phyloP scores from a whole-genome alignment of 2,797 vertebrate species.

The Anisognathus igniventris region DNA sequence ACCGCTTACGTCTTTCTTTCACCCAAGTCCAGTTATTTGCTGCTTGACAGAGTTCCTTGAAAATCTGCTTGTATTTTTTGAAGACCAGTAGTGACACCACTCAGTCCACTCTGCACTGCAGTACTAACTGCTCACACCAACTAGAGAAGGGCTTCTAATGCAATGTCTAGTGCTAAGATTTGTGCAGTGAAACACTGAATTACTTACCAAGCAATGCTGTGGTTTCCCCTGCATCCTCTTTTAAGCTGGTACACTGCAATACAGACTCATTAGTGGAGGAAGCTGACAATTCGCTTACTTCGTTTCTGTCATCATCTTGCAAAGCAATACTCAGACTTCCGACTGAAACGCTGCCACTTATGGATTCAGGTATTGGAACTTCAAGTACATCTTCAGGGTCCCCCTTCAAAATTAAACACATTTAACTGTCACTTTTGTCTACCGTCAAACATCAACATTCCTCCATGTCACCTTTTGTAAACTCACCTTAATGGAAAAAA shows the following conservation, averaged over 20 bases:
- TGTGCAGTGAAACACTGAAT: not conserved
- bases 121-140: not conserved
- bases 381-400: conserved; percentile 73
- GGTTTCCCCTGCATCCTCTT: conserved; percentile 71
- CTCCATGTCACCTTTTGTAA: not conserved
- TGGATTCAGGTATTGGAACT: conserved; percentile 61
- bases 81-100: not conserved
- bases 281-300: conserved; percentile 51
- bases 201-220: conserved; percentile 75
- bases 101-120: accelerated
- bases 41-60: not conserved
- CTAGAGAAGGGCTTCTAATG: not conserved
- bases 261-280: conserved; percentile 58
- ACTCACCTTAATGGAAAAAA: not conserved
- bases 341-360: conserved; percentile 58
- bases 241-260: conserved; percentile 58
- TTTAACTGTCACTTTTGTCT: not conserved
- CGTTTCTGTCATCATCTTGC: conserved; percentile 68
- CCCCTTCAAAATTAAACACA: conserved; percentile 59
- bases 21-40: not conserved
- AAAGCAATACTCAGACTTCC: conserved; percentile 63
- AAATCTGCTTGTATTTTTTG: not conserved
- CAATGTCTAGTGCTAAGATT: not conserved
- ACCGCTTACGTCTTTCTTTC: not conserved
- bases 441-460: not conserved